These are phyloP conservation scores for Craterocephalus amniculus DNA, from an alignment of 2,797 vertebrate genomes.

Conservation along the genomic window DNA sequence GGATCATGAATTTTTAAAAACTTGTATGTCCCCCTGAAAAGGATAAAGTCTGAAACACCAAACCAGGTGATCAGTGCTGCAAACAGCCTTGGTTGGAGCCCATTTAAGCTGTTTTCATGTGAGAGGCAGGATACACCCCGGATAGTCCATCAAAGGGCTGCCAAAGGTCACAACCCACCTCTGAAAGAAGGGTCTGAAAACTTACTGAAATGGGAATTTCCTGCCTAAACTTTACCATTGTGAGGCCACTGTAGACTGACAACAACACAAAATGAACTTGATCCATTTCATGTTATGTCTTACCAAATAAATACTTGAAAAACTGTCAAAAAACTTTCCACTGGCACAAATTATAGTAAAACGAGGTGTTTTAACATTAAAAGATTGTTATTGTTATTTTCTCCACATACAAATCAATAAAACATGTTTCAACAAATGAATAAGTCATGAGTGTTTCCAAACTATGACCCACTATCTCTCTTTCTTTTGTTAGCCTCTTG, in stretches of 20 bases:
- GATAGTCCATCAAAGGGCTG: background rate
- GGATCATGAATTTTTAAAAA: background rate
- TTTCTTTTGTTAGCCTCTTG: background rate
- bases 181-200: background rate
- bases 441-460: conserved; percentile 1
- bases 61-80: background rate
- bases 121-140: background rate
- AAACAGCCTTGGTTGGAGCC: background rate
- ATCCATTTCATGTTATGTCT: background rate
- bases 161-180: background rate
- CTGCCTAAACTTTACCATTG: background rate
- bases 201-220: background rate
- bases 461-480: background rate
- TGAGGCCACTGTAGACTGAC: background rate
- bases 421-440: background rate
- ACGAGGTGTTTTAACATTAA: background rate
- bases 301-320: background rate
- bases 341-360: background rate
- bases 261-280: background rate
- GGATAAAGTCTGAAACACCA: background rate
- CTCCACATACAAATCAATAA: background rate
- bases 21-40: background rate
- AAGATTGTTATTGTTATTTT: too few species aligned
- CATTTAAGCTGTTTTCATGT: background rate
- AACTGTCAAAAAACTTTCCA: background rate